Conservation (phyloP, 2,113 vertebrate species). For the Trinectes maculatus region DNA sequence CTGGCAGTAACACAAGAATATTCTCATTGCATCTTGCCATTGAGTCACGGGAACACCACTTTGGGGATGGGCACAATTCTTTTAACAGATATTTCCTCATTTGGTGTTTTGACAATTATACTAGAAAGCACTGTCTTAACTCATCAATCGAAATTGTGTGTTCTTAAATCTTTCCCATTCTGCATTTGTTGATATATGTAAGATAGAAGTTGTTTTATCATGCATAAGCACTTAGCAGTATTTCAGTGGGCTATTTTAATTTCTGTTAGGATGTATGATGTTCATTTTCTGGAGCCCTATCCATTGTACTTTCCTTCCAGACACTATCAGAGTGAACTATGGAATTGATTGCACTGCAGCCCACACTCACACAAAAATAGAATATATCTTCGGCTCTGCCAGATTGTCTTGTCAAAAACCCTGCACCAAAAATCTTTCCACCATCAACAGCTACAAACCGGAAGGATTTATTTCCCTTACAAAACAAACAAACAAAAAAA, state of each 20-base stretch:
- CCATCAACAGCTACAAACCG: conserved; percentile 1
- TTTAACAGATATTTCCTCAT: too few relatives aligned
- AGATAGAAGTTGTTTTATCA: not conserved
- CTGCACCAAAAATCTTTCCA: conserved; percentile 23
- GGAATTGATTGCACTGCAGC: conserved; percentile 23
- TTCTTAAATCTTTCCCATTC: too few relatives aligned
- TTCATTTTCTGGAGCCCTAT: conserved; percentile 4
- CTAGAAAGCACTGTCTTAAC: not conserved
- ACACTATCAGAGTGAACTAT: conserved; percentile 31
- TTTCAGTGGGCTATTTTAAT: conserved; percentile 2
- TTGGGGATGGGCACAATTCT: too few relatives aligned
- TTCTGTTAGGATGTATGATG: not conserved
- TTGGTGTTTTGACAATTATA: too few relatives aligned
- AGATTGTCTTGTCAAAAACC: conserved; percentile 15
- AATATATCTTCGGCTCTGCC: conserved; percentile 10
- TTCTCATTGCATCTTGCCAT: too few relatives aligned
- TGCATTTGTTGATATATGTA: not conserved
- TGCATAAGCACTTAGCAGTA: not conserved
- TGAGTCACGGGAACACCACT: too few relatives aligned
- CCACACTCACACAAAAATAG: conserved; percentile 47
- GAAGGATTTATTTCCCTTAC: conserved; percentile 42
- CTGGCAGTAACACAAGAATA: too few relatives aligned
- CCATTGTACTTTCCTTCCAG: conserved; percentile 29
- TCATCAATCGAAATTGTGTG: not conserved
- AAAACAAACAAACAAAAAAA: conserved; percentile 4